Evolutionary conservation across 2,797 vertebrate species (phyloP).

Genomic region (Philypnodon macrostomus): DNA sequence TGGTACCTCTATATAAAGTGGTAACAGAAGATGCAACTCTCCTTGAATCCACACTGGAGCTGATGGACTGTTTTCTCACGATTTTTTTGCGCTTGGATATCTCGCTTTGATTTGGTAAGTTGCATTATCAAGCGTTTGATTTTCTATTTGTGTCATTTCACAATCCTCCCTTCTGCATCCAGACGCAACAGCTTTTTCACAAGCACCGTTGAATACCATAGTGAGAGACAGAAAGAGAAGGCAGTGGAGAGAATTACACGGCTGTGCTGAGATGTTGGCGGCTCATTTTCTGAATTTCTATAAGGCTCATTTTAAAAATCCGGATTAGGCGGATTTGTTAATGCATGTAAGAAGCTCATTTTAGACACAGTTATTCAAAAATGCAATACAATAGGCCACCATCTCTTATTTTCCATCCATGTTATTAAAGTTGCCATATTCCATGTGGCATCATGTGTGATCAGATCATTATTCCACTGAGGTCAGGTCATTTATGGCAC

Average conservation of each 20-base stretch:
- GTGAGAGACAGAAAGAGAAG: slow-evolving; percentile 24
- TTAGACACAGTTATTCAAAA: slow-evolving; percentile 72
- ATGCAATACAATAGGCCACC: slow-evolving; percentile 60
- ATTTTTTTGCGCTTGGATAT: slow-evolving; percentile 15
- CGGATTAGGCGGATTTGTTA: slow-evolving; percentile 75
- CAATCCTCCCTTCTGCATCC: slow-evolving; percentile 26
- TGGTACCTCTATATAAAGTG: slow-evolving; percentile 37
- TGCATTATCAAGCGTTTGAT: slow-evolving; percentile 4
- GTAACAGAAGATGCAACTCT: slow-evolving; percentile 53
- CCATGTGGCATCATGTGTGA: slow-evolving; percentile 41
- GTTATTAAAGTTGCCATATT: slow-evolving; percentile 61
- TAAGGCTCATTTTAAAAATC: slow-evolving; percentile 68
- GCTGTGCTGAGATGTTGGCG: slow-evolving; percentile 61
- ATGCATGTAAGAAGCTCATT: slow-evolving; percentile 74
- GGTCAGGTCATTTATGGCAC: slow-evolving; percentile 35
- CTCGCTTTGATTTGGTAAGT: slow-evolving; percentile 63
- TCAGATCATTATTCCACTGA: slow-evolving; percentile 24
- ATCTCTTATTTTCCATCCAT: slow-evolving; percentile 41
- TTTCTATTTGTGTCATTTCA: slow-evolving; percentile 14
- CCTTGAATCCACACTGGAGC: slow-evolving; percentile 39
- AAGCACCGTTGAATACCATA: slow-evolving; percentile 38
- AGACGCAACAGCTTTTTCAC: slow-evolving; percentile 79
- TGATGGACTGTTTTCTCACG: slow-evolving; percentile 40
- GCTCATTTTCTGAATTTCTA: slow-evolving; percentile 62
- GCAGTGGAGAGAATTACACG: slow-evolving; percentile 57